These are phyloP conservation scores for Alouatta caraya DNA, from an alignment of 2,797 vertebrate genomes.

Conservation along the genomic window DNA sequence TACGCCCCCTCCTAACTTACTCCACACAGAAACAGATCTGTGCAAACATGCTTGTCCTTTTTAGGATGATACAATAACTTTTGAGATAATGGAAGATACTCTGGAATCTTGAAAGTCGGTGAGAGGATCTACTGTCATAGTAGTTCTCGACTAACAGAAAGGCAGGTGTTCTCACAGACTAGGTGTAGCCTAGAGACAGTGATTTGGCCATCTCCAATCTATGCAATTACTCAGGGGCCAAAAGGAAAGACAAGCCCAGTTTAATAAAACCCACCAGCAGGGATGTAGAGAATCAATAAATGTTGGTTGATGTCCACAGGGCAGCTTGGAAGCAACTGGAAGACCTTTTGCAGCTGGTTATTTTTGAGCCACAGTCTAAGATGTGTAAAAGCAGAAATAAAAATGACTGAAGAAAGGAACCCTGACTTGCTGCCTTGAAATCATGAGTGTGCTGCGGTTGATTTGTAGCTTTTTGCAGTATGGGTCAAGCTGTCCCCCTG, in stretches of 20 bases:
- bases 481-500: not conserved
- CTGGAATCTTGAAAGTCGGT: not conserved
- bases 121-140: not conserved
- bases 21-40: not conserved
- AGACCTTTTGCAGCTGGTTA: slow-evolving; percentile 19
- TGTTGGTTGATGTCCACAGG: slow-evolving; percentile 25
- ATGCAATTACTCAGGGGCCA: not conserved
- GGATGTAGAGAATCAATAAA: slow-evolving; percentile 29
- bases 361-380: slow-evolving; percentile 50
- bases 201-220: not conserved
- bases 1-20: not conserved
- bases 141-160: not conserved
- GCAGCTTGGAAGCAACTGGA: slow-evolving; percentile 22
- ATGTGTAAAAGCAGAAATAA: slow-evolving; percentile 37
- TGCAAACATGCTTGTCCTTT: not conserved
- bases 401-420: not conserved
- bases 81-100: not conserved
- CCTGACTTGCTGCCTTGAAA: not conserved
- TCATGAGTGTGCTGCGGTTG: not conserved
- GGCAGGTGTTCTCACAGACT: not conserved
- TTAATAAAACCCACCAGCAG: slow-evolving; percentile 52
- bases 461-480: slow-evolving; percentile 28
- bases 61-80: not conserved
- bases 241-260: slow-evolving; percentile 42
- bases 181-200: not conserved